Conservation (phyloP, 1,140 invertebrate species). For the Helicorthomorpha holstii region DNA sequence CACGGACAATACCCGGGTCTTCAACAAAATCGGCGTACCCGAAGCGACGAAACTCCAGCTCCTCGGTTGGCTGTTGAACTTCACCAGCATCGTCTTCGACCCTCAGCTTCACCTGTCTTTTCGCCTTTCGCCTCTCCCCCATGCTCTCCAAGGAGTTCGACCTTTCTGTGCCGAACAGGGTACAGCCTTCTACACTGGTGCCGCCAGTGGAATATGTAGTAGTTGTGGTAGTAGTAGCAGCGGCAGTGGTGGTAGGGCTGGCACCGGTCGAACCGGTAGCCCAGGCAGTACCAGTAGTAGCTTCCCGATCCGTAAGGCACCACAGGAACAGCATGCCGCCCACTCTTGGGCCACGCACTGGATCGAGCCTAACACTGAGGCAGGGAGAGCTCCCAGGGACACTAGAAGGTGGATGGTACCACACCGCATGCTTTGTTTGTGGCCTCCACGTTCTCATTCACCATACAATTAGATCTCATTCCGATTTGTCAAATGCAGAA, state of each 20-base stretch:
- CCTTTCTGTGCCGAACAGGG: conserved; percentile 1
- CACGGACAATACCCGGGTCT: conserved; percentile 3
- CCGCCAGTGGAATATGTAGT: too few relatives aligned
- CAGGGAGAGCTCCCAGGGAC: background rate
- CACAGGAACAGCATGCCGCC: background rate
- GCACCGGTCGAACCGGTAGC: background rate
- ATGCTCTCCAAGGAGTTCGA: conserved; percentile 6
- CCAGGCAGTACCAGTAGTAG: background rate
- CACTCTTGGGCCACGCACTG: background rate
- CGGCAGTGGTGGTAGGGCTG: too few relatives aligned
- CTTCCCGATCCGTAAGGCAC: background rate
- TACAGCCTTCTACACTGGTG: too few relatives aligned
- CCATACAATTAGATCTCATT: too few relatives aligned
- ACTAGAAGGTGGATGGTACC: background rate
- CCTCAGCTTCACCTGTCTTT: conserved; percentile 8
- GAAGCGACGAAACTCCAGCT: conserved; percentile 1
- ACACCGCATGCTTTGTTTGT: background rate
- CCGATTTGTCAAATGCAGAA: too few relatives aligned
- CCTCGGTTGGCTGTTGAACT: background rate
- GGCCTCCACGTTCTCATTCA: background rate
- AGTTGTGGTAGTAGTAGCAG: too few relatives aligned
- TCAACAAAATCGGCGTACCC: conserved; percentile 2
- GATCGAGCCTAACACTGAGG: background rate
- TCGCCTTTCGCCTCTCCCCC: conserved; percentile 10
- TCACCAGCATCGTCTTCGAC: background rate